Evolutionary conservation across 35 echinoderm and acorn worm genomes (phyloP).

Genomic region (Amphiura filiformis): DNA sequence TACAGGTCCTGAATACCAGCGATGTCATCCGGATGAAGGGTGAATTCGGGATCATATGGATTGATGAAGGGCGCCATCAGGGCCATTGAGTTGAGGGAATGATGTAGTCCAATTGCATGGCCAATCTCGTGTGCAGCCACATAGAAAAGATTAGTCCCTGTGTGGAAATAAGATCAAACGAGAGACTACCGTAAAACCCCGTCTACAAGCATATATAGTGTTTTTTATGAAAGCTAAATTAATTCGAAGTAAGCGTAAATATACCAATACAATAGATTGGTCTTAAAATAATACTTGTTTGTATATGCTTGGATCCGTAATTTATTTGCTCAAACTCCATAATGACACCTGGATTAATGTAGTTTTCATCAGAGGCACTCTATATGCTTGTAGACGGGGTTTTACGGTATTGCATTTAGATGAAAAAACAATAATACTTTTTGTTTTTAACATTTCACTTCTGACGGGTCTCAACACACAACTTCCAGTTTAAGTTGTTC

Average conservation of each 20-base stretch:
- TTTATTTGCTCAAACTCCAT: too few species aligned
- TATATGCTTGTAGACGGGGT: too few species aligned
- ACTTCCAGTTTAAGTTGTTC: too few species aligned
- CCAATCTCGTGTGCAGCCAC: slow-evolving; percentile 80
- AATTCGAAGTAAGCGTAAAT: too few species aligned
- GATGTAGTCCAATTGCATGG: slow-evolving; percentile 52
- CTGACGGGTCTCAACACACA: background rate
- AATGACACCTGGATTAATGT: too few species aligned
- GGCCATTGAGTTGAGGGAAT: slow-evolving; percentile 37
- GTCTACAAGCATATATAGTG: too few species aligned
- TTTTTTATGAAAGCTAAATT: too few species aligned
- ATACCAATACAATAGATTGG: too few species aligned
- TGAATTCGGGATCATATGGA: slow-evolving; percentile 38
- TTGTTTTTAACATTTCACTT: background rate
- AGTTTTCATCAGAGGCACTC: too few species aligned
- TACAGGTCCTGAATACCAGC: slow-evolving; percentile 55
- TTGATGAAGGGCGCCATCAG: slow-evolving; percentile 70
- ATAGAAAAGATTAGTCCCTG: slow-evolving; percentile 48
- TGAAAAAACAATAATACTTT: background rate
- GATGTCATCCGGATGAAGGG: slow-evolving; percentile 55
- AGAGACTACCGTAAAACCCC: too few species aligned
- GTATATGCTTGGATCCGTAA: too few species aligned
- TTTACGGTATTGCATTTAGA: background rate
- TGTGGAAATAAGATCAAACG: background rate
- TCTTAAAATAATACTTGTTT: too few species aligned